Evolutionary conservation across 1,140 invertebrate genomes (phyloP).

Genomic region (Sipha flava): DNA sequence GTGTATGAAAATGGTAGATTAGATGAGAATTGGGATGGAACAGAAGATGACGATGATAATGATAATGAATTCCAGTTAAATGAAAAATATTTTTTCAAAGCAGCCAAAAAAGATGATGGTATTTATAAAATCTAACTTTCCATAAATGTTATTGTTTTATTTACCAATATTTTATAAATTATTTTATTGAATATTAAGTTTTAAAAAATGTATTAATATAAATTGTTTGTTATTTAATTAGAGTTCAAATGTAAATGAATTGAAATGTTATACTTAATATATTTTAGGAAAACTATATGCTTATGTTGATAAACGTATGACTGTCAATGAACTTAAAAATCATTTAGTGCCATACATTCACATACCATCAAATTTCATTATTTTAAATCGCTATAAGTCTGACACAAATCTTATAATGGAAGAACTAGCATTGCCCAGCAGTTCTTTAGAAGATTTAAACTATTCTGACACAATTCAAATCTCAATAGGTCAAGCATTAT

Average conservation of each 20-base stretch:
- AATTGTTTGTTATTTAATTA: no score
- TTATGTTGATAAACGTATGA: constrained; percentile 23
- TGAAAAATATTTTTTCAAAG: constrained; percentile 26
- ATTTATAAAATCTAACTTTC: not conserved
- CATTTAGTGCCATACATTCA: not conserved
- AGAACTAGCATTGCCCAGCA: constrained; percentile 12
- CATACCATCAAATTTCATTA: not conserved
- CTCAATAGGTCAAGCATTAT: not conserved
- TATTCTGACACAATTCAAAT: not conserved
- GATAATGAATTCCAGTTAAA: constrained; percentile 12
- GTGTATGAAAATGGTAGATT: not conserved
- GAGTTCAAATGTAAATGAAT: no score
- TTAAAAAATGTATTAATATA: no score
- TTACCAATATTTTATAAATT: no score
- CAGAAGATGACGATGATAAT: constrained; percentile 7
- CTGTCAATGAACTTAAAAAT: constrained; percentile 21
- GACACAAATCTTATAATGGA: not conserved
- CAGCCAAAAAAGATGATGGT: not conserved
- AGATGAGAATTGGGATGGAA: not conserved
- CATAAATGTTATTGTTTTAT: not conserved
- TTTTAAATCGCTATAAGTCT: not conserved
- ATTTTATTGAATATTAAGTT: no score
- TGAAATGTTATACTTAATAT: not conserved
- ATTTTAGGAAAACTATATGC: not conserved
- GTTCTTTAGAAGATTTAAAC: constrained; percentile 23